These are phyloP conservation scores for Miichthys miiuy DNA, from an alignment of 2,797 vertebrate species.

Conservation along the genomic window DNA sequence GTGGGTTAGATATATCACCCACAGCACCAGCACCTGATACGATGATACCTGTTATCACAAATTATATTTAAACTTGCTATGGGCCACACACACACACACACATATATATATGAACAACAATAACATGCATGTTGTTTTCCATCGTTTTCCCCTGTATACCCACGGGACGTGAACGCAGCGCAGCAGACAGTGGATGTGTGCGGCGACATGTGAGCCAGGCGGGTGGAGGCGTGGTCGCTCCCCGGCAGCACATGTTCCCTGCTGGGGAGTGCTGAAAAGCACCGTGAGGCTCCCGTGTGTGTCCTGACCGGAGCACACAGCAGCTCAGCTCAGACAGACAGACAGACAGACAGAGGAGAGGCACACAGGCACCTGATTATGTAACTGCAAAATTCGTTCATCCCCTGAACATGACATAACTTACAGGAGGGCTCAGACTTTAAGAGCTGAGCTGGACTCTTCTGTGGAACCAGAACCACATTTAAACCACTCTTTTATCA, in stretches of 20 bases:
- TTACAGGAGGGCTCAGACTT: neutral
- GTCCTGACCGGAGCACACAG: neutral
- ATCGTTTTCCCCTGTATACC: neutral
- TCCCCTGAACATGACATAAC: neutral
- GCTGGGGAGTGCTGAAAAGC: slow-evolving; percentile 19
- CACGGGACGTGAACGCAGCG: neutral
- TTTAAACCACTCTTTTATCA: no score
- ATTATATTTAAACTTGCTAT: no score
- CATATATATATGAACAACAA: no score
- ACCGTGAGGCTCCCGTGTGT: slow-evolving; percentile 29
- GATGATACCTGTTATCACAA: no score
- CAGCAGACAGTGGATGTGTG: slow-evolving; percentile 44
- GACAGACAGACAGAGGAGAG: neutral
- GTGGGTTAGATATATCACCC: neutral
- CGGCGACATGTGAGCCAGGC: slow-evolving; percentile 56
- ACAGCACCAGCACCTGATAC: neutral
- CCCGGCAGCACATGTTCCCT: slow-evolving; percentile 58
- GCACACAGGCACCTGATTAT: slow-evolving; percentile 17
- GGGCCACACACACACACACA: no score
- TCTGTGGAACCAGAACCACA: no score
- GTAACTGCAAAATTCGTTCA: slow-evolving; percentile 11
- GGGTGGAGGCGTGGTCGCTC: slow-evolving; percentile 47
- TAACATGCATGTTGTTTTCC: neutral
- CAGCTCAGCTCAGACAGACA: neutral
- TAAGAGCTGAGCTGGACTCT: no score